Evolutionary conservation across 2,113 vertebrate genomes (phyloP).

Genomic region (Terrapene triunguis): DNA sequence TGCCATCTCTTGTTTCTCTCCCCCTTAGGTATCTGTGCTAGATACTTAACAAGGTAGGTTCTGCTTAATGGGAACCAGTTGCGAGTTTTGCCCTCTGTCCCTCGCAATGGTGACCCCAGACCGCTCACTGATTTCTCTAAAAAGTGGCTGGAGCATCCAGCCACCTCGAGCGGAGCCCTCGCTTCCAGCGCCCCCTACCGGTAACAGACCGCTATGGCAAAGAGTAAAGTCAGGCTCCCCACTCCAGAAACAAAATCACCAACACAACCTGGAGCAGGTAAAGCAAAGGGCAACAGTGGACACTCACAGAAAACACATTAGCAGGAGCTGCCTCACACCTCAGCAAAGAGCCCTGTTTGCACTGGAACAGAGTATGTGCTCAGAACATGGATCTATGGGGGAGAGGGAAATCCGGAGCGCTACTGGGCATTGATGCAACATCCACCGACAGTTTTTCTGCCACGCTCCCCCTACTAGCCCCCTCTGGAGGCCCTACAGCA

Average conservation of each 20-base stretch:
- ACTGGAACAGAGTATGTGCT: no score
- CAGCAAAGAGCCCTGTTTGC: not conserved
- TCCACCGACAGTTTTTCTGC: no score
- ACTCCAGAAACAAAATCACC: not conserved
- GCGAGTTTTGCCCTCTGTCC: not conserved
- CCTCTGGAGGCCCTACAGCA: no score
- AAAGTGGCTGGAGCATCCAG: not conserved
- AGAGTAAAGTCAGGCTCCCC: not conserved
- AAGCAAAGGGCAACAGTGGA: not conserved
- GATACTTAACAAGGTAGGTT: not conserved
- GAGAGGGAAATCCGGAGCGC: not conserved
- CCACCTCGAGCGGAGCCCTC: not conserved
- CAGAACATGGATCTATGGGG: no score
- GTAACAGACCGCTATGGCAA: not conserved
- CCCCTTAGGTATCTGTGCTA: not conserved
- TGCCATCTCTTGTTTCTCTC: not conserved
- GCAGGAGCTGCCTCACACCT: not conserved
- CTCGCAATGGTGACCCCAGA: not conserved
- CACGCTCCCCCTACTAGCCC: no score
- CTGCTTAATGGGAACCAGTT: not conserved
- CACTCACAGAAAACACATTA: not conserved
- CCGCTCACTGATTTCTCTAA: not conserved
- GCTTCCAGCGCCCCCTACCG: conserved; percentile 76
- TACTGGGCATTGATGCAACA: no score
- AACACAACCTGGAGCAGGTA: not conserved